phyloP scores from a whole-genome alignment of 2,888 invertebrate species.

The Apotomis betuletana region DNA sequence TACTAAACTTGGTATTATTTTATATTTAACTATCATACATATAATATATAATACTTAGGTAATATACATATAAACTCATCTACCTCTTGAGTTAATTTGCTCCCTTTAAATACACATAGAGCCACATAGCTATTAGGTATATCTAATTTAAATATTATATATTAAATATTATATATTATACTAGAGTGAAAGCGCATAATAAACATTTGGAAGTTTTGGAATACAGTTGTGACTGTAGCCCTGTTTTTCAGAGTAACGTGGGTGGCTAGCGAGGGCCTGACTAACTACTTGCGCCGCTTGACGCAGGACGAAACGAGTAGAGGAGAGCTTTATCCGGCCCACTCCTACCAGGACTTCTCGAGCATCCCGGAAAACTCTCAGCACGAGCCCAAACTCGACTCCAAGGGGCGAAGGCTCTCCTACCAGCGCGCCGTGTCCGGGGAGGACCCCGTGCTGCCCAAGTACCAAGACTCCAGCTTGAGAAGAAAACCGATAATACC shows the following conservation, averaged over 20 bases:
- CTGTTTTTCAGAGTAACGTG: slow-evolving; percentile 69
- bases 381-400: slow-evolving; percentile 54
- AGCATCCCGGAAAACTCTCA: slow-evolving; percentile 62
- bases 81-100: too few relatives aligned
- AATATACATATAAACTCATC: too few relatives aligned
- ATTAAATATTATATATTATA: too few relatives aligned
- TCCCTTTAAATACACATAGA: too few relatives aligned
- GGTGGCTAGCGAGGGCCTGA: slow-evolving; percentile 74
- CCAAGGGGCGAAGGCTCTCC: slow-evolving; percentile 70
- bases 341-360: slow-evolving; percentile 68
- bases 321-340: slow-evolving; percentile 59
- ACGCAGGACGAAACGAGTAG: slow-evolving; percentile 68
- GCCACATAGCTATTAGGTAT: too few relatives aligned
- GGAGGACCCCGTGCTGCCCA: slow-evolving; percentile 64
- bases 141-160: too few relatives aligned
- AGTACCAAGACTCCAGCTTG: slow-evolving; percentile 58
- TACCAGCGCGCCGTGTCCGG: slow-evolving; percentile 78
- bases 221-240: neutral
- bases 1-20: too few relatives aligned
- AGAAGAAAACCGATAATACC: slow-evolving; percentile 58
- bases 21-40: too few relatives aligned
- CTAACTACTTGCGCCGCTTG: slow-evolving; percentile 69
- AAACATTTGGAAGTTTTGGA: too few relatives aligned
- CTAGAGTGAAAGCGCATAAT: too few relatives aligned
- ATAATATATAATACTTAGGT: too few relatives aligned